phyloP scores from a whole-genome alignment of 2,888 invertebrate genomes.

The Lottia scabra region DNA sequence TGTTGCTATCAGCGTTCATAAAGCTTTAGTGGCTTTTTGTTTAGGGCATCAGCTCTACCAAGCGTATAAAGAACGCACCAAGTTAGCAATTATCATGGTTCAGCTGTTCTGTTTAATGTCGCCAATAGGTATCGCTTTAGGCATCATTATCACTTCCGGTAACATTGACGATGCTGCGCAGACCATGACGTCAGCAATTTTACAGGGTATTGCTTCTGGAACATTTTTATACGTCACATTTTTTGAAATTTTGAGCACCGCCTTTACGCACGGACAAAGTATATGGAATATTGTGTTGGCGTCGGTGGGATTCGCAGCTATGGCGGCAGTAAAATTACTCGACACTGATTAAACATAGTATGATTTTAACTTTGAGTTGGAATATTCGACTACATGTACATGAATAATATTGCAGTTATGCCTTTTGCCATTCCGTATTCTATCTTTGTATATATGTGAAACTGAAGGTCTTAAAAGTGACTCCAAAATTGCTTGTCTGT shows the following conservation, averaged over 20 bases:
- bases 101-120: constrained; percentile 32
- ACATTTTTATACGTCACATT: constrained; percentile 94
- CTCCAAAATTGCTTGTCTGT: too few species aligned
- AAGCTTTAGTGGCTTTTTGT: constrained; percentile 73
- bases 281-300: constrained; percentile 60
- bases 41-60: constrained; percentile 71
- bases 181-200: constrained; percentile 61
- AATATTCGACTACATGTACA: too few species aligned
- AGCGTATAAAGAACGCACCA: constrained; percentile 51
- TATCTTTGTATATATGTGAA: too few species aligned
- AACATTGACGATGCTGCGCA: constrained; percentile 21
- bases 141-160: constrained; percentile 33
- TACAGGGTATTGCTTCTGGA: constrained; percentile 88
- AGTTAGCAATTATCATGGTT: constrained; percentile 16
- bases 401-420: too few species aligned
- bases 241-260: constrained; percentile 87
- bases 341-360: constrained; percentile 19
- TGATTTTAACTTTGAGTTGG: background rate
- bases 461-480: too few species aligned
- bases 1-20: constrained; percentile 72
- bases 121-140: constrained; percentile 39
- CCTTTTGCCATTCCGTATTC: too few species aligned
- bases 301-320: constrained; percentile 47
- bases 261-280: constrained; percentile 60
- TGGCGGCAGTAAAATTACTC: constrained; percentile 39